These are phyloP conservation scores for Sylvilagus bachmani DNA, from an alignment of 2,113 vertebrate species.

Conservation along the genomic window DNA sequence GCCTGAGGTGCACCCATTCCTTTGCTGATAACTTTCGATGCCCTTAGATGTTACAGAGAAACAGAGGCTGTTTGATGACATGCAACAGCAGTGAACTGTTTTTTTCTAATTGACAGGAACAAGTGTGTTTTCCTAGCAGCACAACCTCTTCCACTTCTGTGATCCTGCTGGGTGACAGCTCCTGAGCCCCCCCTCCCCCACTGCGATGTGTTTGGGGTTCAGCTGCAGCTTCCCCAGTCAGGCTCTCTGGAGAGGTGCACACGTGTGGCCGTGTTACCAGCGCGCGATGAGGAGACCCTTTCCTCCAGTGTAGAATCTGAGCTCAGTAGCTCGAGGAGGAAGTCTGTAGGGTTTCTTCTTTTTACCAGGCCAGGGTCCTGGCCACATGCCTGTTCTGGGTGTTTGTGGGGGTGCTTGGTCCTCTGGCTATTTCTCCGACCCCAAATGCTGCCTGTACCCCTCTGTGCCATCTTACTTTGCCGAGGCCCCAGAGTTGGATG, in stretches of 20 bases:
- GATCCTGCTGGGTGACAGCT: background rate
- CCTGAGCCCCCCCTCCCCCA: accelerated
- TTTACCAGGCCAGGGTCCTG: background rate
- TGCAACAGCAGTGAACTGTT: background rate
- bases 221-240: background rate
- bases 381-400: background rate
- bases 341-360: background rate
- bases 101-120: background rate
- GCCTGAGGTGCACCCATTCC: background rate
- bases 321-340: background rate
- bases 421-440: background rate
- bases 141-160: background rate
- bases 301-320: background rate
- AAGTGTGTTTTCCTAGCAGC: background rate
- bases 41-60: background rate
- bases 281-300: background rate
- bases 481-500: background rate
- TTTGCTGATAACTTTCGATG: slow-evolving; percentile 15
- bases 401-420: background rate
- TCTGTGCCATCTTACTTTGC: background rate
- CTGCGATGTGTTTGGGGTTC: background rate
- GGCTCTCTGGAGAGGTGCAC: background rate
- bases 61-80: background rate
- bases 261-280: background rate
- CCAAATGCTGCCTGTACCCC: background rate